Evolutionary conservation across 2,113 vertebrate species (phyloP).

Genomic region (Ochotona curzoniae): DNA sequence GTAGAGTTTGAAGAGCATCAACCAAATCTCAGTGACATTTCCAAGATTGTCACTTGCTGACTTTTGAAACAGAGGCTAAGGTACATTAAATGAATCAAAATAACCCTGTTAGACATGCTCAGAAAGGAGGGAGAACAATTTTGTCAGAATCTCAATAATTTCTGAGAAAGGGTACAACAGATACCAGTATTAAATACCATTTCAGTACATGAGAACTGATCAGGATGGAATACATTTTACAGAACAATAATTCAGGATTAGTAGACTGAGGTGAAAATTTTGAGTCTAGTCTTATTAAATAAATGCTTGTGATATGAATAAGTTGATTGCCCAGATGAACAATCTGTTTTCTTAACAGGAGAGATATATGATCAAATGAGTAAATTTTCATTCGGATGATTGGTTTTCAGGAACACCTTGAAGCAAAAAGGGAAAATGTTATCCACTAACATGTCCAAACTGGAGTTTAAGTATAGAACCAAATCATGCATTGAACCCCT

Average conservation of each 20-base stretch:
- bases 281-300: not conserved
- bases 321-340: not conserved
- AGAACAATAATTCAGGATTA: not conserved
- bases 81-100: not conserved
- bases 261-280: not conserved
- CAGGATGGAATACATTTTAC: not conserved
- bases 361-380: not conserved
- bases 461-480: not conserved
- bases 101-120: not conserved
- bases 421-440: not conserved
- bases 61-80: not conserved
- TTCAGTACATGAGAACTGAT: not conserved
- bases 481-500: not conserved
- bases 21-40: not conserved
- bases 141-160: not conserved
- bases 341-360: not conserved
- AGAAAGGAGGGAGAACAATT: not conserved
- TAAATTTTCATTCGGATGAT: not conserved
- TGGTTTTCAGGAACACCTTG: not conserved
- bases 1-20: fast-evolving
- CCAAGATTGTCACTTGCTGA: not conserved
- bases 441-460: not conserved
- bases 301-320: not conserved
- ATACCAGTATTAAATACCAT: not conserved
- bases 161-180: not conserved